Evolutionary conservation across 2,113 vertebrate genomes (phyloP), one percentile per base, ranked within the genome.

Genomic region (Laterallus jamaicensis): DNA sequence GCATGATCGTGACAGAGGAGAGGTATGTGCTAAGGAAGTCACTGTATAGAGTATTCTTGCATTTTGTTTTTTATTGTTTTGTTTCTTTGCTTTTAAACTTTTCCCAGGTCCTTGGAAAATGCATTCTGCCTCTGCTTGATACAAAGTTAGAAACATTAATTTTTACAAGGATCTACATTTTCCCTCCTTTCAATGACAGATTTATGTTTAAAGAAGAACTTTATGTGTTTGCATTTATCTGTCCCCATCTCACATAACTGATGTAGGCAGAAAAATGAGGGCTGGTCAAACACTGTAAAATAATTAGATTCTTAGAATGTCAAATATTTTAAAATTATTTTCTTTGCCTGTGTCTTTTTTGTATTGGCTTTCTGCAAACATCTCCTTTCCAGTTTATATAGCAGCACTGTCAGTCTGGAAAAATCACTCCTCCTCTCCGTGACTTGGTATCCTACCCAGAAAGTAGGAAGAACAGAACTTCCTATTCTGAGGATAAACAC

Each of bases 251-350:
- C 52, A 68, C 17, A 8, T 42, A 85, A 88, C 10, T 54, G 39
- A 78, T 62, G 77, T 44, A 86, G 76, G 35, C 3, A 20, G 54
- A 75, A 92, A 86, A 92, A 92, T 39, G 68, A 86, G 32, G 42
- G 24, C 29, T 80, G 21, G 32, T n/a, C 82, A 93, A 95, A 95
- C 37, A 91, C 0, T 88, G n/a, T 9, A 86, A 95, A 93, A 83
- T 81, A 92, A 92, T 95, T 92, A 77, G 39, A 75, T 93, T 81
- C 58, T 56, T 82, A 21, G 31, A 73, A 90, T 94, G 88, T 31
- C 54, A 95, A 88, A 83, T 56, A 92, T 85, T 77, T 77, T 6
- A 71, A 83, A 86, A 52, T 81, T 2, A 25, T 86, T 94, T 82
- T 64, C 12, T 76, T 91, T 88, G 39, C 17, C 49, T 52, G 3